A percentile compares a stretch with the other conserved stretches of the same genome.
These are phyloP conservation scores for Ophioderma brevispina DNA, from an alignment of 35 echinoderm and acorn worm genomes.

Conservation along the genomic window DNA sequence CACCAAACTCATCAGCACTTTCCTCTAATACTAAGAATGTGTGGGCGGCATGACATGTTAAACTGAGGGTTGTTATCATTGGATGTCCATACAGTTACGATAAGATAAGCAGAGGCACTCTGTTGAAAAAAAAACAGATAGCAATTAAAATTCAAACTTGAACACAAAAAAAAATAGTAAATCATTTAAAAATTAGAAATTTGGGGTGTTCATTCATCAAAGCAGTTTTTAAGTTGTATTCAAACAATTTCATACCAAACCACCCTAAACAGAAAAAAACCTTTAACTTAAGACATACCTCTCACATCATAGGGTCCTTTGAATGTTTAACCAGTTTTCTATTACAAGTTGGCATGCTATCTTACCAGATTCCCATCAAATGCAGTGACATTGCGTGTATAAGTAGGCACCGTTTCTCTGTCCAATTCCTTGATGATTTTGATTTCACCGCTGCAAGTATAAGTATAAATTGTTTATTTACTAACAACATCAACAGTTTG, in stretches of 20 bases:
- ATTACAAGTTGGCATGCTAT: no score
- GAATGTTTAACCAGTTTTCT: no score
- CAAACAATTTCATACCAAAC: no score
- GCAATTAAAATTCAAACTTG: not conserved
- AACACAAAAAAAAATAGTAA: no score
- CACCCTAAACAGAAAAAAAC: no score
- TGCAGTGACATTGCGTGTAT: conserved; percentile 56
- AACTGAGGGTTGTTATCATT: conserved; percentile 82
- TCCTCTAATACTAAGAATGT: conserved; percentile 71
- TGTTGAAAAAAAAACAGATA: conserved; percentile 23
- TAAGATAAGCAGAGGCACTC: conserved; percentile 17
- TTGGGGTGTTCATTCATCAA: no score
- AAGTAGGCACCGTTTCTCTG: conserved; percentile 47
- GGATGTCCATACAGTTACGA: conserved; percentile 54
- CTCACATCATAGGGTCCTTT: no score
- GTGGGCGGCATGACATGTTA: conserved; percentile 34
- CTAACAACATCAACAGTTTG: no score
- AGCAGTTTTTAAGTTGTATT: no score
- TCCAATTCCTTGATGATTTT: conserved; percentile 40
- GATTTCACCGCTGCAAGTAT: conserved; percentile 76
- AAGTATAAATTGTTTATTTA: conserved; percentile 3
- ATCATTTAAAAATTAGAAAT: no score
- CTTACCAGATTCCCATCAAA: conserved; percentile 57
- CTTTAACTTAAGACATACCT: no score
- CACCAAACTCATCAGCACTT: conserved; percentile 32